Evolutionary conservation across 2,888 invertebrate species (phyloP).

Genomic region (Parapristionchus giblindavisi): DNA sequence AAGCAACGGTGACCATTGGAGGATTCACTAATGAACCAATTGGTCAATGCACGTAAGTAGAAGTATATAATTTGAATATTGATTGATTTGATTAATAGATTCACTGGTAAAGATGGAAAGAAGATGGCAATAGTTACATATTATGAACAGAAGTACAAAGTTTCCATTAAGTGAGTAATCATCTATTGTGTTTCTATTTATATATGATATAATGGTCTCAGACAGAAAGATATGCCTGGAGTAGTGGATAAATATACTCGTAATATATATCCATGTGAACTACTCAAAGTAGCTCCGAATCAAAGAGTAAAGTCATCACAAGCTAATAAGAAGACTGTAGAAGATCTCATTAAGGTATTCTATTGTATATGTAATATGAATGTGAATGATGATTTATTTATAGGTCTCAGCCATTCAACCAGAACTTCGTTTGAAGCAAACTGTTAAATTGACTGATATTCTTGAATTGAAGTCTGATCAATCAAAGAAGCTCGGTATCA

Average conservation of each 20-base stretch:
- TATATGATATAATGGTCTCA: neutral
- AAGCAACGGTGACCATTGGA: conserved; percentile 13
- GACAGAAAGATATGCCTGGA: conserved; percentile 14
- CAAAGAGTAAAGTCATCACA: conserved; percentile 29
- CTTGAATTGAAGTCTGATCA: neutral
- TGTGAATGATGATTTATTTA: neutral
- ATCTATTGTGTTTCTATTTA: neutral
- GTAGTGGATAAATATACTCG: conserved; percentile 19
- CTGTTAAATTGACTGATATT: neutral
- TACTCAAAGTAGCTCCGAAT: conserved; percentile 28
- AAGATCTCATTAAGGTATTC: conserved; percentile 25
- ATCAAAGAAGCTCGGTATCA: neutral
- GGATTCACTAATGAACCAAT: conserved; percentile 17
- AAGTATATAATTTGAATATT: neutral
- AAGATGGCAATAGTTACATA: neutral
- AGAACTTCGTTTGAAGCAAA: conserved; percentile 25
- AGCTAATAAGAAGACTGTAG: neutral
- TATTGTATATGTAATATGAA: neutral
- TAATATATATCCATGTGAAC: conserved; percentile 8
- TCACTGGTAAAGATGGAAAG: neutral
- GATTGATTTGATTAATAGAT: neutral
- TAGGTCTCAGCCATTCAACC: conserved; percentile 32
- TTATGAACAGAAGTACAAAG: conserved; percentile 3
- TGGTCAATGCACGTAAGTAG: conserved; percentile 14
- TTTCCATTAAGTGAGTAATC: neutral